Base-by-base conservation (phyloP, 2,113 vertebrate genomes). In the Chlorodrepanis virens region DNA sequence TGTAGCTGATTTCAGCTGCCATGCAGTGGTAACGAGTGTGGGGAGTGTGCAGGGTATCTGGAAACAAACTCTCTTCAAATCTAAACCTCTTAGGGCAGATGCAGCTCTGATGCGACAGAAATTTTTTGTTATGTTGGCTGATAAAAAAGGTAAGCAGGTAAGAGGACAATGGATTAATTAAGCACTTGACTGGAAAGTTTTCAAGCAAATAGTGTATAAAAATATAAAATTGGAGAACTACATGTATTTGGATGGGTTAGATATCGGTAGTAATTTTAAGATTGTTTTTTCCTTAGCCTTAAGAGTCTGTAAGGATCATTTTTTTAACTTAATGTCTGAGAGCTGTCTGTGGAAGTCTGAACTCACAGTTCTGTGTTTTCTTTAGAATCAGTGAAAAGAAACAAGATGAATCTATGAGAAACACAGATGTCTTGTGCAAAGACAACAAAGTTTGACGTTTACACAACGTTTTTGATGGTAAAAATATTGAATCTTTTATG, bases 51-150 rank as follows among this genome's bases (percentile, higher is more conserved):
- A 57, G 54, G 27, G 18, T 21, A 5, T 37, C 10, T 37, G 25
- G 53, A 65, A 56, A 54, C 21, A 42, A 65, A 52, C 18, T 54
- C 23, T 52, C 65, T 57, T 50, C 42, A 52, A 16, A 49, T 52
- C 19, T 42, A 11, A 31, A 10, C 27, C n/a, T 60, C 23, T 27
- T 10, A 10, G 28, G 33, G 18, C 20, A 70, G 67, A 35, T 27
- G 31, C 53, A 49, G 24, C 57, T 76, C 78, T 76, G 47, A 8
- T 63, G 12, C 0, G 0, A n/a, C n/a, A 31, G 33, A 19, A n/a
- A 3, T 24, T 35, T 81, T 76, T 61, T 71, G 28, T 61, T 47
- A 8, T 15, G 1, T 44, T 68, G 42, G 10, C 56, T 83, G 33
- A 3, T 67, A 56, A n/a, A n/a, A 60, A 65, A 14, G 8, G 6